Conservation (phyloP, 2,113 vertebrate species). For the Pipra filicauda region DNA sequence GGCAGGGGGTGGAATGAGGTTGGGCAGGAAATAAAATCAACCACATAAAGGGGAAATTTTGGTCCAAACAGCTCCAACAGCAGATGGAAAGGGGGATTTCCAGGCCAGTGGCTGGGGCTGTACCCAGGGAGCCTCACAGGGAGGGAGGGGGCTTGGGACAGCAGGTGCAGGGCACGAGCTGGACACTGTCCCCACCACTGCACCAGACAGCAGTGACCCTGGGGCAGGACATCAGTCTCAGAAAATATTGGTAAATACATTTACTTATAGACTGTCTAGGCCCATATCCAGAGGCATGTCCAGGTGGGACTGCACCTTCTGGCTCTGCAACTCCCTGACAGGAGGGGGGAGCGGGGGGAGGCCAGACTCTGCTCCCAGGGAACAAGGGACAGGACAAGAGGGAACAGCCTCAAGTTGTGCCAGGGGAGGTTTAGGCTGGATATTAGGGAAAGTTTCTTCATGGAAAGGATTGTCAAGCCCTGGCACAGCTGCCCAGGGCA, state of each 20-base stretch:
- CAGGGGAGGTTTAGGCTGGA: neutral
- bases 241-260: neutral
- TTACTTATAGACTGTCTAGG: neutral
- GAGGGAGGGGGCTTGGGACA: neutral
- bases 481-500: neutral
- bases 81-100: neutral
- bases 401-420: neutral
- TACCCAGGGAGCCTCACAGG: neutral
- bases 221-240: neutral
- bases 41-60: neutral
- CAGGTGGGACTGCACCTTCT: neutral
- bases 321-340: neutral
- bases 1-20: neutral
- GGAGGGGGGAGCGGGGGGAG: neutral
- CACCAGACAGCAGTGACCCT: fast-evolving
- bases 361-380: neutral
- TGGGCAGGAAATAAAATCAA: neutral
- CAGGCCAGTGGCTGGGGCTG: neutral
- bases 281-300: neutral
- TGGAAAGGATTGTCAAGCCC: neutral
- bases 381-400: neutral
- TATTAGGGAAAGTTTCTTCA: neutral
- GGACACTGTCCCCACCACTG: neutral
- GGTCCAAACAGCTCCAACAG: neutral
- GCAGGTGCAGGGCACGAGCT: fast-evolving